Conservation (phyloP, 2,888 invertebrate genomes). For the Drosophila infuscata region DNA sequence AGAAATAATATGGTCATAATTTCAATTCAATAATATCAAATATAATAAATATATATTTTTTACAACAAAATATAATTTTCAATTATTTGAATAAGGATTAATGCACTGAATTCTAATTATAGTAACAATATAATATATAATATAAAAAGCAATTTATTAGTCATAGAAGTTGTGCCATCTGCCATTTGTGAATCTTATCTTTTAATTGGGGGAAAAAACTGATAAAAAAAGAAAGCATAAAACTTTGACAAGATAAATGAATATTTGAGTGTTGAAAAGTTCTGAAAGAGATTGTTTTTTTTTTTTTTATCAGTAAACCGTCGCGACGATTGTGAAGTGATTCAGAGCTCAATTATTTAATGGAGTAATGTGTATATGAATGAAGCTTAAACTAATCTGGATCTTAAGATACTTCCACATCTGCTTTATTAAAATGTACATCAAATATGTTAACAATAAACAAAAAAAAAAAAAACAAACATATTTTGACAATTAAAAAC, state of each 20-base stretch:
- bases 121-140: background rate
- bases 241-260: background rate
- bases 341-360: constrained; percentile 13
- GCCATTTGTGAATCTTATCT: constrained; percentile 7
- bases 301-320: background rate
- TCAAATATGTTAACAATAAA: background rate
- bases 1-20: too few species aligned
- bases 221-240: background rate
- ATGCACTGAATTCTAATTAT: background rate
- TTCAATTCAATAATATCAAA: background rate
- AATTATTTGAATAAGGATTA: background rate
- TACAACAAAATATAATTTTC: background rate
- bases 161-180: background rate
- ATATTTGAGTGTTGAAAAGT: background rate
- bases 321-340: background rate
- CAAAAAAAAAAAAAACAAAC: background rate
- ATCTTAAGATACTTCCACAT: background rate
- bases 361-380: background rate
- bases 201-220: constrained; percentile 19
- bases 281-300: too few species aligned
- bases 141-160: background rate
- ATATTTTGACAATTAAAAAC: too few species aligned
- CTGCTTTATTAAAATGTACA: background rate
- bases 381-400: background rate
- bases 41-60: background rate